phyloP scores from a whole-genome alignment of 2,113 vertebrate species.

The Xenopus borealis region DNA sequence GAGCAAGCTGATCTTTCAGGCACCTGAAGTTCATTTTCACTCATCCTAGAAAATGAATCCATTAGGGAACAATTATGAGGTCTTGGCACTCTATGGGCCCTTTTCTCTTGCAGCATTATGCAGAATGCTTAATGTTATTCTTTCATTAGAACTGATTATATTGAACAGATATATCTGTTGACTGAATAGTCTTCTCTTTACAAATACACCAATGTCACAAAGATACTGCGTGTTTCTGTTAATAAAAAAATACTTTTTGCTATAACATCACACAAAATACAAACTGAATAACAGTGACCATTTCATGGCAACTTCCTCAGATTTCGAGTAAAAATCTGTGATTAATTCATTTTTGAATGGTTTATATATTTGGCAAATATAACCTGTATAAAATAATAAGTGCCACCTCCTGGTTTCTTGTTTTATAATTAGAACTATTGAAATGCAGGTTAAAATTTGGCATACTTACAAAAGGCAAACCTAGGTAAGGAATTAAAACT shows the following conservation, averaged over 20 bases:
- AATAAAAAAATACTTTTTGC: slow-evolving; percentile 16
- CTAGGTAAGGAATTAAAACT: background rate
- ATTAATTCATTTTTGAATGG: background rate
- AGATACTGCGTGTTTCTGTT: slow-evolving; percentile 2
- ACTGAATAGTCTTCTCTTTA: background rate
- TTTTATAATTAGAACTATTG: background rate
- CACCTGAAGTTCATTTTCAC: background rate
- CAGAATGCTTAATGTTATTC: background rate
- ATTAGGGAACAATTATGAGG: too few species aligned
- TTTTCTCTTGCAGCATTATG: background rate
- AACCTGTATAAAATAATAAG: slow-evolving; percentile 4
- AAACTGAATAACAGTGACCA: slow-evolving; percentile 1
- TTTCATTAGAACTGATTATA: background rate
- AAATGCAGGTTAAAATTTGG: slow-evolving; percentile 8
- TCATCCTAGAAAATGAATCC: background rate
- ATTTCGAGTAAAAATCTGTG: background rate
- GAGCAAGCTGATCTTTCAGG: background rate
- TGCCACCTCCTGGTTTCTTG: background rate
- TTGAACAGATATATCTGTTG: background rate
- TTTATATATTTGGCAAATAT: slow-evolving; percentile 11
- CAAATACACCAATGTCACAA: slow-evolving; percentile 3
- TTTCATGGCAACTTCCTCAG: slow-evolving; percentile 1
- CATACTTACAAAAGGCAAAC: slow-evolving; percentile 12
- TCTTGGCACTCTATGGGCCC: background rate
- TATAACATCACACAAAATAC: background rate